Percentiles rank a stretch among this genome's conserved stretches.
These are phyloP conservation scores for Drosophila sp. DNA, from an alignment of 1,140 invertebrate genomes.

Conservation along the genomic window DNA sequence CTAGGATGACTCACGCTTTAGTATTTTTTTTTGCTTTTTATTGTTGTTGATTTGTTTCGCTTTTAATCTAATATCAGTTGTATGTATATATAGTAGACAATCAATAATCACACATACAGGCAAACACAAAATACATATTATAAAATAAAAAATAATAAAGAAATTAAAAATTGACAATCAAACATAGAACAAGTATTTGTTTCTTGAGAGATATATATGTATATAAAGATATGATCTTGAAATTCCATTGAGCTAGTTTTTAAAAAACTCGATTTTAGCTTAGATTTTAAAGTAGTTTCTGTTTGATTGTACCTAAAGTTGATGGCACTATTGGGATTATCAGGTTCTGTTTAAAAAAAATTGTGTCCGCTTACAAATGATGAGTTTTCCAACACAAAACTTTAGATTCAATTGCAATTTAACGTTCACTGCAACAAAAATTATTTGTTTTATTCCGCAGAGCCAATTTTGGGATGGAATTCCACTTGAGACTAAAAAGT, in stretches of 20 bases:
- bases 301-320: constrained; percentile 63
- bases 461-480: constrained; percentile 31
- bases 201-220: constrained; percentile 35
- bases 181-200: constrained; percentile 53
- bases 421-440: not conserved
- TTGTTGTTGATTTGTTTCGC: constrained; percentile 43
- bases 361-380: constrained; percentile 21
- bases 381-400: constrained; percentile 1
- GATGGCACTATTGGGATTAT: constrained; percentile 59
- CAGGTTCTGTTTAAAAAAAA: constrained; percentile 46
- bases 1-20: constrained; percentile 71
- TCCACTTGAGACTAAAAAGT: constrained; percentile 16
- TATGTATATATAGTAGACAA: constrained; percentile 61
- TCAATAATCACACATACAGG: constrained; percentile 72
- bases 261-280: constrained; percentile 56
- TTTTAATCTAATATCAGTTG: constrained; percentile 73
- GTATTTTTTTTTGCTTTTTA: constrained; percentile 32
- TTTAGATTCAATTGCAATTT: not conserved
- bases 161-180: constrained; percentile 52
- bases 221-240: constrained; percentile 52
- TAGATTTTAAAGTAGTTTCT: constrained; percentile 70
- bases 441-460: not conserved
- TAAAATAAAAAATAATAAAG: constrained; percentile 37
- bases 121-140: constrained; percentile 58
- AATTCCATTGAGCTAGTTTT: constrained; percentile 49